Percentiles rank a stretch among this genome's conserved stretches.
These are phyloP conservation scores for Eulemur macaco DNA, from an alignment of 2,113 vertebrate species.

Conservation along the genomic window DNA sequence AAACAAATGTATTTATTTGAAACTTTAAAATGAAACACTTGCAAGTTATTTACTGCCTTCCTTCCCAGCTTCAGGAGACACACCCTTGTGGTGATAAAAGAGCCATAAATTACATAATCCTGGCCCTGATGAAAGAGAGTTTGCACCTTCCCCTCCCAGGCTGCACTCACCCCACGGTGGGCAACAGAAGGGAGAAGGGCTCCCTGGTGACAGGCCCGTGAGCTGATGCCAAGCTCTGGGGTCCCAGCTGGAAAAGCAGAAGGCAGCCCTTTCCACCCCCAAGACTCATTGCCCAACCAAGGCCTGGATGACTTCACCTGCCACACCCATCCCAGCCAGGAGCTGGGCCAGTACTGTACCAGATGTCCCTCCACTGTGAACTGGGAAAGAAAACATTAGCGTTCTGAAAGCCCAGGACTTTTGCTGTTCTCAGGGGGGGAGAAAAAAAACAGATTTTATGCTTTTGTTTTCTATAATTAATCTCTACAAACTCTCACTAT, in stretches of 20 bases:
- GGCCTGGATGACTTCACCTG: background rate
- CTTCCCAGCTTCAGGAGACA: slow-evolving; percentile 24
- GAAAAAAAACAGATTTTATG: background rate
- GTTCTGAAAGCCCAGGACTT: background rate
- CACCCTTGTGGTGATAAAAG: slow-evolving; percentile 55
- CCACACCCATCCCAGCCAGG: background rate
- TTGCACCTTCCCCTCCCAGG: background rate
- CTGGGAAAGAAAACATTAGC: background rate
- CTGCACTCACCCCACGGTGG: background rate
- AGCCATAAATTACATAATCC: slow-evolving; percentile 20
- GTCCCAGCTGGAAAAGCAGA: background rate
- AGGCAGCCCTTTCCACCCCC: background rate
- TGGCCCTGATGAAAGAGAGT: background rate
- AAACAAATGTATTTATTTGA: slow-evolving; percentile 41
- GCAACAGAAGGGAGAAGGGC: background rate
- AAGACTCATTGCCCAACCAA: background rate
- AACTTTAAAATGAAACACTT: slow-evolving; percentile 48
- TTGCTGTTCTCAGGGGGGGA: background rate
- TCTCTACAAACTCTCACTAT: background rate
- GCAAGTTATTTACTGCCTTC: slow-evolving; percentile 20
- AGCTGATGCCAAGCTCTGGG: background rate
- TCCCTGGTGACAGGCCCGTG: background rate
- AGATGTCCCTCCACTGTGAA: background rate
- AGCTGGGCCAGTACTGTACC: background rate
- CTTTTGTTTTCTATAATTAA: background rate